These are phyloP conservation scores for Caranx melampygus DNA, from an alignment of 2,113 vertebrate genomes.

Conservation along the genomic window DNA sequence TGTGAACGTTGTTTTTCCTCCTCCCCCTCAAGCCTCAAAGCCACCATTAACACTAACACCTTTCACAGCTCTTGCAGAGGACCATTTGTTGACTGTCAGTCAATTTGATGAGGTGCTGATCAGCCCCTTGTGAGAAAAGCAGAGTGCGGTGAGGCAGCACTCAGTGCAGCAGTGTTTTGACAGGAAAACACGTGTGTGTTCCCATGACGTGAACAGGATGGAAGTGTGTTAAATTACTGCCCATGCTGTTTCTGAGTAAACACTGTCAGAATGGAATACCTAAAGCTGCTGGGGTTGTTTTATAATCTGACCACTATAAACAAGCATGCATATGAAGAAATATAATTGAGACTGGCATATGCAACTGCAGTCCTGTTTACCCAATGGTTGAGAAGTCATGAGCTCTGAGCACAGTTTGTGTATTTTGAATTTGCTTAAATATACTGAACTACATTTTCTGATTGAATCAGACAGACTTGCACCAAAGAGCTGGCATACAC, in stretches of 20 bases:
- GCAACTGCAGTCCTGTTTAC: background rate
- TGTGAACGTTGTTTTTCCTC: conserved; percentile 13
- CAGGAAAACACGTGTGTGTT: background rate
- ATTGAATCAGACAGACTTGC: background rate
- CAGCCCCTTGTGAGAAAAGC: background rate
- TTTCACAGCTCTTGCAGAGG: conserved; percentile 21
- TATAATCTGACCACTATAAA: conserved; percentile 1
- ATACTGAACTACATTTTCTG: background rate
- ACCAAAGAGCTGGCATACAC: too few species aligned
- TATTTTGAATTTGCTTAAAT: too few species aligned
- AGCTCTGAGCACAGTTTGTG: too few species aligned
- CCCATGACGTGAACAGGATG: conserved; percentile 8
- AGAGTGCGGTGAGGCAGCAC: background rate
- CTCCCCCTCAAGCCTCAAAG: background rate
- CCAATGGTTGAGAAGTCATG: too few species aligned
- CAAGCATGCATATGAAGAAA: background rate
- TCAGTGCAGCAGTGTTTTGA: conserved; percentile 7
- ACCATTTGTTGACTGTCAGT: conserved; percentile 41
- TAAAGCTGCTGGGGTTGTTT: background rate
- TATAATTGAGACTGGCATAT: background rate
- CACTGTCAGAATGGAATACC: background rate
- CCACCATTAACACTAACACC: conserved; percentile 29
- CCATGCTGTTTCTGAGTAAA: conserved; percentile 17
- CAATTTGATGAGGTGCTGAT: conserved; percentile 32
- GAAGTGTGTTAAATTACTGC: background rate